Percentiles rank a stretch among this genome's conserved stretches.
These are phyloP conservation scores for Lypha dubia DNA, from an alignment of 2,888 invertebrate genomes.

Conservation along the genomic window DNA sequence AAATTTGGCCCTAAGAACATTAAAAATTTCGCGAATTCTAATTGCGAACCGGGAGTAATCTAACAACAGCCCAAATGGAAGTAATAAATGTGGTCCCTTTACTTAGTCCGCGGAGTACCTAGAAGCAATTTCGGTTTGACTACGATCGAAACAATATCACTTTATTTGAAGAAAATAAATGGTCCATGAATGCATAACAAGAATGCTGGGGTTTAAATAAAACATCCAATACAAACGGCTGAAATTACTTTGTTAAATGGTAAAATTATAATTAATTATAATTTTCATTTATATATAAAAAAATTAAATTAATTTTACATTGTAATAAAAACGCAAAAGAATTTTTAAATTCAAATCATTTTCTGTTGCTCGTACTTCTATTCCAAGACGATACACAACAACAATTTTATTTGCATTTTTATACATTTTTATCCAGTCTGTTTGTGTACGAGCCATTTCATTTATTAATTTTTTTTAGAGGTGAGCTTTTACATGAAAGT, in stretches of 20 bases:
- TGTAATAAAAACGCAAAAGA: neutral
- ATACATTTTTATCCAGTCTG: neutral
- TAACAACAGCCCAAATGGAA: no score
- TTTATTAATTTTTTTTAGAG: constrained; percentile 13
- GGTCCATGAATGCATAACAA: no score
- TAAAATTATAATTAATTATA: neutral
- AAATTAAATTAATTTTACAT: neutral
- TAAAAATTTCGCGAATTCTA: no score
- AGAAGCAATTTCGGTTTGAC: no score
- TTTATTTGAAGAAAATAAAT: no score
- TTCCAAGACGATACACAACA: neutral
- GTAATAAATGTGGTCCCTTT: no score
- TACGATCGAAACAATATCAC: no score
- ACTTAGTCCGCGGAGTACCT: no score
- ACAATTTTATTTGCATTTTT: neutral
- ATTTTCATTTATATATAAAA: neutral
- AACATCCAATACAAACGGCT: no score
- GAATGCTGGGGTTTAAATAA: neutral
- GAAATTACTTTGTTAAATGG: no score
- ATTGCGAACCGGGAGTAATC: no score
- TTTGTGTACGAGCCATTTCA: neutral
- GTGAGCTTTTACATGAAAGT: neutral
- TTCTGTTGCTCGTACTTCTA: neutral
- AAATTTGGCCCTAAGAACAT: no score
- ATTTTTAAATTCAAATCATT: constrained; percentile 13